Percentiles rank a stretch among this genome's conserved stretches.
Conservation (phyloP, 2,797 vertebrate species). For the Bryconaethiops microstoma region DNA sequence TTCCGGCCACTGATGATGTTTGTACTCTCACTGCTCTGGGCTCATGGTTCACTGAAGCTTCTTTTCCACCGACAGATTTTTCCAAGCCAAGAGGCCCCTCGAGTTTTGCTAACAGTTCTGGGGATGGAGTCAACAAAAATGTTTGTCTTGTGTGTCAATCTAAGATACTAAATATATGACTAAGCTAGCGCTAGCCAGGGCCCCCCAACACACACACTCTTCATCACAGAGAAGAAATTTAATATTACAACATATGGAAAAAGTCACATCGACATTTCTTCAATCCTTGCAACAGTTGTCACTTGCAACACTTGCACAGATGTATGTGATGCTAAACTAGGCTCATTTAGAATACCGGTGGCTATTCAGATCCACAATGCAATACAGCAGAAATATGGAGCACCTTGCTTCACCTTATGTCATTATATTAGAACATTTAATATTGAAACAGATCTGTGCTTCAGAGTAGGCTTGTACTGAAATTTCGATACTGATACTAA, state of each 20-base stretch:
- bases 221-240: neutral
- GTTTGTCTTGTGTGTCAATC: neutral
- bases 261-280: neutral
- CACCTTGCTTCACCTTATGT: no score
- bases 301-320: no score
- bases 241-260: neutral
- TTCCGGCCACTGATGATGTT: conserved; percentile 40
- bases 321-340: no score
- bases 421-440: no score
- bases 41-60: conserved; percentile 2
- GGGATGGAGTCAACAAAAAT: neutral
- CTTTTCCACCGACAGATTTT: neutral
- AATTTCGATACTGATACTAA: no score
- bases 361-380: no score
- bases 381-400: no score
- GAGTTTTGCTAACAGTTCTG: neutral
- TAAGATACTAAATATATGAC: neutral
- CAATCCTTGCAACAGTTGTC: no score
- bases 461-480: no score
- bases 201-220: neutral
- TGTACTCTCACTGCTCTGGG: conserved; percentile 9
- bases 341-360: no score
- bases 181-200: neutral
- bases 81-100: conserved; percentile 4
- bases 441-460: no score